Evolutionary conservation across 2,797 vertebrate species (phyloP), one percentile per base, ranked within the genome.

Genomic region (Simalia tracyae): DNA sequence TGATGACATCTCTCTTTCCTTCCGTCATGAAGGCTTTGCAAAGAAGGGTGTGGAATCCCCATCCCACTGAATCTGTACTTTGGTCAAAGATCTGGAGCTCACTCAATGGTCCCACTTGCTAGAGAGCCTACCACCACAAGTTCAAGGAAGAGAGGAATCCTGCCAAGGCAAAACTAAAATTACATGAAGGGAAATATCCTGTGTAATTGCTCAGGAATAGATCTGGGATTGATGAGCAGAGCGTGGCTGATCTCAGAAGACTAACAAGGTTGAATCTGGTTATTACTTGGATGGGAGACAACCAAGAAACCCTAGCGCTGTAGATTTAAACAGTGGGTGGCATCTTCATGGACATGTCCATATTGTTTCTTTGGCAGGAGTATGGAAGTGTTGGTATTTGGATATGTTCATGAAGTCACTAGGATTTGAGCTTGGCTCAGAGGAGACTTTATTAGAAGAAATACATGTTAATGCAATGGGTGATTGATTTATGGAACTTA

Each of bases 1-100:
- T 2, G 0, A 0, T 15, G 42, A 42, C 1, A 85, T 15, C 9
- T 17, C 0, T 42, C 0, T 2, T 36, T 64, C 7, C n/a, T 87
- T 24, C 66, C 22, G 9, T 28, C 24, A 4, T 12, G 1, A 72
- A 84, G 0, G 0, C 54, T 19, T 10, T 26, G 81, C 26, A 86
- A 22, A 50, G 60, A 28, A 88, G 3, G 26, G 0, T 42, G 46
- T n/a, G 11, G 31, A 57, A 66, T 5, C 50, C 2, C 14, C 9
- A 0, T 84, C 11, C 10, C 19, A 31, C 15, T 15, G 6, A 4
- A 12, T 1, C 19, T 42, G 14, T 10, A n/a, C 36, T 84, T 24
- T 1, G 4, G 8, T 61, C 17, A n/a, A 4, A 84, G 36, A 4
- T 17, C 31, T 31, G 2, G n/a, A 7, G 10, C 11, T 50, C n/a